These are phyloP conservation scores for Microcaecilia unicolor DNA, from an alignment of 2,797 vertebrate genomes.

Conservation along the genomic window DNA sequence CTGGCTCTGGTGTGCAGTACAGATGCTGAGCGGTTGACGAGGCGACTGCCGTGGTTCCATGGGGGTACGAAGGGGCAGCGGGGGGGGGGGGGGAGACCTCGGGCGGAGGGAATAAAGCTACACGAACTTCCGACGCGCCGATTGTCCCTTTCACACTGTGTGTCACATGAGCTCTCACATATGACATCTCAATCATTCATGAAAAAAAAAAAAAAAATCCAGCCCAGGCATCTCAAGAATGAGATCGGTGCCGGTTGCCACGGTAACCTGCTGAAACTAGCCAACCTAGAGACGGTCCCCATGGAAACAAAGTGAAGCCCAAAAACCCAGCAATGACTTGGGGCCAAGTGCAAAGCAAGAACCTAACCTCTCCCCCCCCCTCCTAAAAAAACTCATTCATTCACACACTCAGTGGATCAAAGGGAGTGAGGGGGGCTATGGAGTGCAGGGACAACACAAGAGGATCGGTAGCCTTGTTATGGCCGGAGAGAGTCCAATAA, in stretches of 20 bases:
- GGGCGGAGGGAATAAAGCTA: constrained; percentile 41
- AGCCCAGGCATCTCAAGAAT: constrained; percentile 63
- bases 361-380: constrained; percentile 26
- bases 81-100: constrained; percentile 4
- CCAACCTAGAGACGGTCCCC: constrained; percentile 55
- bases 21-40: neutral
- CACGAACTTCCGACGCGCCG: too few species aligned
- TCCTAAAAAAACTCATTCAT: too few species aligned
- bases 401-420: too few species aligned
- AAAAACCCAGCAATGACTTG: constrained; percentile 52
- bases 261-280: constrained; percentile 64
- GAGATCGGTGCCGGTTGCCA: constrained; percentile 66
- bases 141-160: constrained; percentile 32
- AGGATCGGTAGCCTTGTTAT: too few species aligned
- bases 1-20: constrained; percentile 3
- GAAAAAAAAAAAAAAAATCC: too few species aligned
- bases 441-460: too few species aligned
- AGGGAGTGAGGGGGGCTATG: too few species aligned
- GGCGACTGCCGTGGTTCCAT: neutral
- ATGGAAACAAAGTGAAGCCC: constrained; percentile 66
- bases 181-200: constrained; percentile 65
- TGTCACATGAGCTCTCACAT: too few species aligned
- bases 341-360: constrained; percentile 46
- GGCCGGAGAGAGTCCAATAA: too few species aligned
- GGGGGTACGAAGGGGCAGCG: constrained; percentile 6